Evolutionary conservation across 1,140 invertebrate genomes (phyloP).

Genomic region (Argopecten irradians): DNA sequence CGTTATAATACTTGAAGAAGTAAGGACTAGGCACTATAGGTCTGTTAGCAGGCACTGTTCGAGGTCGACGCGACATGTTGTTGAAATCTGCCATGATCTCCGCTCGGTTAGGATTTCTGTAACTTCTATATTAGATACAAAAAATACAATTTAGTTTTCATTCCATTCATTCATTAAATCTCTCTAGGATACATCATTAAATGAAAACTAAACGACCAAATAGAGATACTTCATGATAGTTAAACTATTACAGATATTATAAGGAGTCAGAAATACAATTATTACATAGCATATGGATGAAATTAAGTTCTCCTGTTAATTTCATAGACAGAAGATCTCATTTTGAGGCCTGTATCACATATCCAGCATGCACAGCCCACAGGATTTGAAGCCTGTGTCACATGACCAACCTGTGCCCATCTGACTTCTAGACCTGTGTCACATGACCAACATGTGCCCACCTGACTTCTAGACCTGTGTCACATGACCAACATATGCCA

Average conservation of each 20-base stretch:
- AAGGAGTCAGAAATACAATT: background rate
- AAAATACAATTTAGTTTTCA: background rate
- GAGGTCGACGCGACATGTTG: constrained; percentile 47
- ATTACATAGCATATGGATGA: no score
- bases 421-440: no score
- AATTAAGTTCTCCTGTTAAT: no score
- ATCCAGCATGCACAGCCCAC: no score
- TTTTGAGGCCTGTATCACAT: no score
- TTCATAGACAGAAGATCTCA: no score
- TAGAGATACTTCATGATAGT: background rate
- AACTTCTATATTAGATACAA: constrained; percentile 54
- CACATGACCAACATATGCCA: no score
- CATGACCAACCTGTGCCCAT: no score
- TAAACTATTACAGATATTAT: background rate
- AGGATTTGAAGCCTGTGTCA: no score
- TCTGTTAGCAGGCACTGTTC: constrained; percentile 57
- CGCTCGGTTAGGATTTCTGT: constrained; percentile 62
- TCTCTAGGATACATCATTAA: constrained; percentile 15
- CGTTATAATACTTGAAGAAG: constrained; percentile 57
- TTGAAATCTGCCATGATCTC: constrained; percentile 65
- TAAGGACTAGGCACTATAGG: constrained; percentile 61
- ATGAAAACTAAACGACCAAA: background rate
- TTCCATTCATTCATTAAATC: background rate
- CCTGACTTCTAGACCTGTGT: no score
- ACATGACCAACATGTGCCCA: no score